A percentile compares a stretch with the other conserved stretches of the same genome.
Conservation (phyloP, 2,797 vertebrate species). For the Sus cebifrons region DNA sequence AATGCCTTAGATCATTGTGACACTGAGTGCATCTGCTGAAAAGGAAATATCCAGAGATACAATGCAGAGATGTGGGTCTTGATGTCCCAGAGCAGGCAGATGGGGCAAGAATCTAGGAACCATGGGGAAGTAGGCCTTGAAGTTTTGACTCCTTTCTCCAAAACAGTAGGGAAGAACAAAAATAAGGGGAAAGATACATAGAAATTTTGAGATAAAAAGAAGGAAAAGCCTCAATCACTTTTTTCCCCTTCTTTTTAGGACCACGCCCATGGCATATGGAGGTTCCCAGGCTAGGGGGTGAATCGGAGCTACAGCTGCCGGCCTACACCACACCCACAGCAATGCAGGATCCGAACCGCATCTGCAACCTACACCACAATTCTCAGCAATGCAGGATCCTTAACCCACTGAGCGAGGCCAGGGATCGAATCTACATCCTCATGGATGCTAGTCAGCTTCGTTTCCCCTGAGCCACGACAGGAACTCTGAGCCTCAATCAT, state of each 20-base stretch:
- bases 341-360: too few species aligned
- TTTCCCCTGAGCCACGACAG: too few species aligned
- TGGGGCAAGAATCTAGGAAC: not conserved
- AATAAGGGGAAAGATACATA: not conserved
- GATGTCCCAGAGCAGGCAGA: not conserved
- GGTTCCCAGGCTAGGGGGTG: too few species aligned
- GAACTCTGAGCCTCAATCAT: not conserved
- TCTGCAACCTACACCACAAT: too few species aligned
- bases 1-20: not conserved
- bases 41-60: not conserved
- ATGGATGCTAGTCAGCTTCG: too few species aligned
- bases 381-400: too few species aligned
- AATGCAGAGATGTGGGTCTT: not conserved
- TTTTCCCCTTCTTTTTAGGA: too few species aligned
- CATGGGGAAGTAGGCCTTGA: not conserved
- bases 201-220: not conserved
- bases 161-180: not conserved
- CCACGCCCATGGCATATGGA: too few species aligned
- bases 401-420: too few species aligned
- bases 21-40: not conserved
- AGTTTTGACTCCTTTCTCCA: conserved; percentile 18
- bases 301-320: too few species aligned
- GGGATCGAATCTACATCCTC: too few species aligned
- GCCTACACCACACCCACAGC: too few species aligned
- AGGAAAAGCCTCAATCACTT: not conserved